Percentiles rank a stretch among this genome's conserved stretches.
phyloP scores from a whole-genome alignment of 2,113 vertebrate genomes.

The Chiloscyllium plagiosum region DNA sequence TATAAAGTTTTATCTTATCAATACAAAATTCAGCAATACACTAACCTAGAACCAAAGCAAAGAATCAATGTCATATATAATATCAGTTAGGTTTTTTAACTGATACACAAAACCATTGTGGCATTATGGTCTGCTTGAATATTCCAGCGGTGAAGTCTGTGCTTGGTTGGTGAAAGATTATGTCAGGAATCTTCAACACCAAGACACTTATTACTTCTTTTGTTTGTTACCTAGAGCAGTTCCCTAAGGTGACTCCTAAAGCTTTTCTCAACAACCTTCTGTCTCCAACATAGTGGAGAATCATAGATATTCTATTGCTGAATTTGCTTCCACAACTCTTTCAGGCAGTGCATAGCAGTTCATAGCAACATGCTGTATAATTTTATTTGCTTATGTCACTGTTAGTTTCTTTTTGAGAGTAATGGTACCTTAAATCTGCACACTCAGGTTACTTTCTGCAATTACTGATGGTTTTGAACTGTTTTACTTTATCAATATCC shows the following conservation, averaged over 20 bases:
- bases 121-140: background rate
- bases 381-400: background rate
- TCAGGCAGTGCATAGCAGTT: background rate
- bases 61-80: background rate
- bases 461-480: background rate
- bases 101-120: background rate
- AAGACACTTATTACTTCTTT: background rate
- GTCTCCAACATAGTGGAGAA: background rate
- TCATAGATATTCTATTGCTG: background rate
- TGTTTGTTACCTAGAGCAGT: background rate
- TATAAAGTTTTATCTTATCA: background rate
- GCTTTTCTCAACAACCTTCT: background rate
- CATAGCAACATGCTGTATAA: background rate
- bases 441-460: background rate
- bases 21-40: background rate
- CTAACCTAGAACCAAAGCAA: background rate
- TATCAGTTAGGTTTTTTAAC: background rate
- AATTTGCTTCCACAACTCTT: background rate
- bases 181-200: background rate
- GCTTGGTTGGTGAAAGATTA: background rate
- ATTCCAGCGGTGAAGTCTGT: background rate
- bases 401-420: background rate
- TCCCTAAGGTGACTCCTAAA: background rate
- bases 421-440: background rate
- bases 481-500: background rate